Evolutionary conservation across 2,888 invertebrate genomes (phyloP).

Genomic region (Chaetogeoica ovagalla): DNA sequence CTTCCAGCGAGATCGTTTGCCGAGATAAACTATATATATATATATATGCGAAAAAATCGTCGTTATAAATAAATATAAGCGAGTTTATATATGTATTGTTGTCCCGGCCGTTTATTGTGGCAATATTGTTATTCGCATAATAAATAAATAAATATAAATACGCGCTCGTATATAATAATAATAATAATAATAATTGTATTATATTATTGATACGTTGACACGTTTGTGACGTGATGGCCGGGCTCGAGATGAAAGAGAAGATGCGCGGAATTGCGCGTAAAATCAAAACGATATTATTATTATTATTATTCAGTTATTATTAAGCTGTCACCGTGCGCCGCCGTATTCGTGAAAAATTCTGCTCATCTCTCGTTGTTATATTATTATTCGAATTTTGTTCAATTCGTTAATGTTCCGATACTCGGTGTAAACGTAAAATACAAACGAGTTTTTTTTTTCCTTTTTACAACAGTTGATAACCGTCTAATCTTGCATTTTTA

Average conservation of each 20-base stretch:
- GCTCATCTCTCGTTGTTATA: no score
- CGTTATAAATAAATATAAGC: conserved; percentile 2
- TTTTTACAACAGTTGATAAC: no score
- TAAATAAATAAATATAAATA: conserved; percentile 7
- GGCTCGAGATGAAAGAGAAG: neutral
- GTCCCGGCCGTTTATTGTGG: conserved; percentile 12
- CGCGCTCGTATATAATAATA: no score
- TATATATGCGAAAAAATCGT: conserved; percentile 16
- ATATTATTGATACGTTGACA: neutral
- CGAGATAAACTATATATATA: conserved; percentile 50
- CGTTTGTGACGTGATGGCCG: neutral
- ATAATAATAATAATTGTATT: no score
- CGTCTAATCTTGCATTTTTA: no score
- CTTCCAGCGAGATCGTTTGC: neutral
- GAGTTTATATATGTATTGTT: conserved; percentile 45
- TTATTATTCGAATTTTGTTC: no score
- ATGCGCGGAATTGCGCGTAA: neutral
- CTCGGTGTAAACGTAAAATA: no score
- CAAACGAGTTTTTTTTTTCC: no score
- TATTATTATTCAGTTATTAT: neutral
- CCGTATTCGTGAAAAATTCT: no score
- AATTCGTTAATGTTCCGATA: no score
- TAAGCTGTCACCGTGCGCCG: no score
- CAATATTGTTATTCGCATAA: neutral
- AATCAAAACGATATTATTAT: conserved; percentile 20